A percentile compares a stretch with the other conserved stretches of the same genome.
Conservation (phyloP, 2,113 vertebrate genomes). For the Corythoichthys haematopterus region DNA sequence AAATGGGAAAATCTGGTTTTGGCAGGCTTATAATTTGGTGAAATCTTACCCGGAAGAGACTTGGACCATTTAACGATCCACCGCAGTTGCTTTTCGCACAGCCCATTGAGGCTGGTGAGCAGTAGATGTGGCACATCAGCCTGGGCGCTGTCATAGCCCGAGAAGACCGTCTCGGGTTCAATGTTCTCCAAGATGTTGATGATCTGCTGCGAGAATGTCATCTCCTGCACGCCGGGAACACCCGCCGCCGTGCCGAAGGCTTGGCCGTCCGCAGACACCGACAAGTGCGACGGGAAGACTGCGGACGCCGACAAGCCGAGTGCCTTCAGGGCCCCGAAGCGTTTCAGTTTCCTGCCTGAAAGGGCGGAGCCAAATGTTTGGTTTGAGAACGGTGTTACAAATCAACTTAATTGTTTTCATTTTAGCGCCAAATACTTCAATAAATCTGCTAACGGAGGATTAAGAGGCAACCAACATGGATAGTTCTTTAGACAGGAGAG, state of each 20-base stretch:
- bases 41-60: constrained; percentile 84
- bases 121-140: constrained; percentile 81
- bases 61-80: constrained; percentile 98
- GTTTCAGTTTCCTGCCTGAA: constrained; percentile 92
- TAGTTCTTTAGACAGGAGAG: not conserved
- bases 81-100: constrained; percentile 92
- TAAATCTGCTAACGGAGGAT: not conserved
- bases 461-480: not conserved
- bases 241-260: constrained; percentile 74
- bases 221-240: constrained; percentile 77
- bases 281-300: constrained; percentile 76
- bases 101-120: constrained; percentile 87
- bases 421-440: not conserved
- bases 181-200: constrained; percentile 86
- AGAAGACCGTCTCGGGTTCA: constrained; percentile 86
- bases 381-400: not conserved
- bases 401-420: not conserved
- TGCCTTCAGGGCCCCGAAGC: constrained; percentile 85
- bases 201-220: constrained; percentile 82
- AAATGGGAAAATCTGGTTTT: too few species aligned
- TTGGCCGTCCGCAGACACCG: constrained; percentile 74
- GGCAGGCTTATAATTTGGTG: not conserved
- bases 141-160: constrained; percentile 83
- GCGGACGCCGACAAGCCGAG: constrained; percentile 76
- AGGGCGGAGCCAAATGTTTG: constrained; percentile 20